A percentile compares a stretch with the other conserved stretches of the same genome.
These are phyloP conservation scores for Myiozetetes cayanensis DNA, from an alignment of 2,113 vertebrate species.

Conservation along the genomic window DNA sequence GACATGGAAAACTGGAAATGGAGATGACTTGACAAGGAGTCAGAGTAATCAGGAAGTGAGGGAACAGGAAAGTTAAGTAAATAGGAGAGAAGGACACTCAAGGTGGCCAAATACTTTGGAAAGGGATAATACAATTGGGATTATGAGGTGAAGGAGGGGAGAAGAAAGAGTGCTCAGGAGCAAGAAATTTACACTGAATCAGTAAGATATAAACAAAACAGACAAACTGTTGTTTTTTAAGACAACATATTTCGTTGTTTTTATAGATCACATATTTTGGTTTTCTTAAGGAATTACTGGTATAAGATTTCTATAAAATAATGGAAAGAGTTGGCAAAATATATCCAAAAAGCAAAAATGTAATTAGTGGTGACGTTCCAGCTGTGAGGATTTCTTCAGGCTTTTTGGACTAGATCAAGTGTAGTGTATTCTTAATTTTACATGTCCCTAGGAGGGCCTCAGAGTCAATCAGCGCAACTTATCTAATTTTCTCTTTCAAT, in stretches of 20 bases:
- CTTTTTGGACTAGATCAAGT: constrained; percentile 73
- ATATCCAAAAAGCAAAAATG: constrained; percentile 66
- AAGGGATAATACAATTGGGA: background rate
- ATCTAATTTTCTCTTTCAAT: constrained; percentile 77
- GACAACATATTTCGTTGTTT: background rate
- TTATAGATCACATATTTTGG: constrained; percentile 60
- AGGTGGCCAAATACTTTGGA: background rate
- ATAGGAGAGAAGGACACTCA: background rate
- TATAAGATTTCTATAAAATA: constrained; percentile 66
- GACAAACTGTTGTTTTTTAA: background rate
- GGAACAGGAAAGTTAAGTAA: background rate
- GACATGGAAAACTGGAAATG: background rate
- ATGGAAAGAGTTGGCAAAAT: constrained; percentile 64
- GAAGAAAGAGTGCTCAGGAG: background rate
- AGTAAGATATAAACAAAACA: background rate
- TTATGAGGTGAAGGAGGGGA: background rate
- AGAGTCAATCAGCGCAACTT: constrained; percentile 71
- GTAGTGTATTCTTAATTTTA: constrained; percentile 72
- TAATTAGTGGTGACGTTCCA: constrained; percentile 76
- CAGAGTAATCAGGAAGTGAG: background rate
- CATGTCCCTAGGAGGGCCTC: constrained; percentile 67
- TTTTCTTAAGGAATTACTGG: constrained; percentile 57
- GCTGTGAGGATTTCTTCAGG: constrained; percentile 65
- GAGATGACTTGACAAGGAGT: background rate
- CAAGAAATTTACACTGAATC: background rate